These are phyloP conservation scores for Anolis apletophallus DNA, from an alignment of 2,797 vertebrate genomes.

Conservation along the genomic window DNA sequence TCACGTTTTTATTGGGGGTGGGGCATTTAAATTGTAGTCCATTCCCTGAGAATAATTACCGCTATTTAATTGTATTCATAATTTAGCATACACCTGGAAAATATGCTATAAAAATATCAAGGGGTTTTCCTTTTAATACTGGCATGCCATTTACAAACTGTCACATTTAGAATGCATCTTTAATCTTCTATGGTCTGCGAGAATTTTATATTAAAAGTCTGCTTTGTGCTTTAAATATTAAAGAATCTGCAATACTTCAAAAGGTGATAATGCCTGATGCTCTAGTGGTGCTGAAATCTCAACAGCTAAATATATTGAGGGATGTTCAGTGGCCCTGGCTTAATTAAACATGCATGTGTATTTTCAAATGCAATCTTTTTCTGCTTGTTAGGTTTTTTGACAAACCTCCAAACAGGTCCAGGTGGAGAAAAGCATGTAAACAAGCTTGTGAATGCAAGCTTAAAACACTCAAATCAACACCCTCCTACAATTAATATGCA, in stretches of 20 bases:
- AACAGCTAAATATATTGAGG: slow-evolving; percentile 85
- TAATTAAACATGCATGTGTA: slow-evolving; percentile 98
- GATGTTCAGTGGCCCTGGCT: slow-evolving; percentile 83
- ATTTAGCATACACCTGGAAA: slow-evolving; percentile 84
- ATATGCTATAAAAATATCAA: slow-evolving; percentile 81
- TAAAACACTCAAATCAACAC: slow-evolving; percentile 96
- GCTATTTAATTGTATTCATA: slow-evolving; percentile 86
- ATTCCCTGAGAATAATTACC: slow-evolving; percentile 82
- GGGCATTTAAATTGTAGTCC: slow-evolving; percentile 78
- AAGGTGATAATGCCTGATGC: slow-evolving; percentile 91
- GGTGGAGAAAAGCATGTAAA: slow-evolving; percentile 95
- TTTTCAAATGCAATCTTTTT: slow-evolving; percentile 92
- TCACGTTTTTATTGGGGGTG: slow-evolving; percentile 69
- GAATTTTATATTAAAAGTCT: slow-evolving; percentile 86
- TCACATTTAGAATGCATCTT: slow-evolving; percentile 85
- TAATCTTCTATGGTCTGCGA: slow-evolving; percentile 84
- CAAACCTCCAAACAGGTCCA: slow-evolving; percentile 96
- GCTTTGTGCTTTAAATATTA: slow-evolving; percentile 94
- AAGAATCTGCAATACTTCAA: slow-evolving; percentile 91
- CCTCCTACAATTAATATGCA: slow-evolving; percentile 90
- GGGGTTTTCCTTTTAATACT: slow-evolving; percentile 79
- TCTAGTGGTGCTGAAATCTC: slow-evolving; percentile 86
- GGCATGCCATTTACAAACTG: slow-evolving; percentile 85
- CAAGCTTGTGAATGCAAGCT: slow-evolving; percentile 92
- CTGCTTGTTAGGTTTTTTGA: slow-evolving; percentile 94